Evolutionary conservation across 1,140 invertebrate genomes (phyloP).

Genomic region (Megalopta genalis): DNA sequence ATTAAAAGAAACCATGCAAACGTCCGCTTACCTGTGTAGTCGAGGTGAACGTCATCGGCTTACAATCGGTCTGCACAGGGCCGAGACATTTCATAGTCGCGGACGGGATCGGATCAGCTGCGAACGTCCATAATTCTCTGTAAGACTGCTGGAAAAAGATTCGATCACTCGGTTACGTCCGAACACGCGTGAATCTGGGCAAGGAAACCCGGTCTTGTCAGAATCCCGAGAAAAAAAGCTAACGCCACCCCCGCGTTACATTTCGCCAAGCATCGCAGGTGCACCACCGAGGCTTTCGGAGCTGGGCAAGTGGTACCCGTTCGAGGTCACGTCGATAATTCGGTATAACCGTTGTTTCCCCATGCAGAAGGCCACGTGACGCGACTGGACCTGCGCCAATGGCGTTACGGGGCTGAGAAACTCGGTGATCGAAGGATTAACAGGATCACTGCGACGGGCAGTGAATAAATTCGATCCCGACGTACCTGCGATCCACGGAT

Average conservation of each 20-base stretch:
- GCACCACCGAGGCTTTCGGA: neutral
- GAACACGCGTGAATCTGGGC: neutral
- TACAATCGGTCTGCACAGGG: constrained; percentile 4
- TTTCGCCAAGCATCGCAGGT: constrained; percentile 1
- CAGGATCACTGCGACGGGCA: neutral
- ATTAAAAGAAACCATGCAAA: constrained; percentile 18
- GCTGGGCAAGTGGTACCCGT: neutral
- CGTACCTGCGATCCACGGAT: constrained; percentile 44
- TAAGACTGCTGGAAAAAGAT: constrained; percentile 45
- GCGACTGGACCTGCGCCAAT: constrained; percentile 39
- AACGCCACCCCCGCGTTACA: neutral
- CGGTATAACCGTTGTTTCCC: constrained; percentile 23
- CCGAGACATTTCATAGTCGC: constrained; percentile 35
- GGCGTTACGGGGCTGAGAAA: constrained; percentile 9
- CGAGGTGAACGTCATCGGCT: constrained; percentile 23
- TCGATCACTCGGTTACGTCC: neutral
- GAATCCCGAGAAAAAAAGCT: neutral
- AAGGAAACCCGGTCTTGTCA: neutral
- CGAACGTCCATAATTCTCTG: constrained; percentile 51
- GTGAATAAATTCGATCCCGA: neutral
- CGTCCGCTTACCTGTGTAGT: constrained; percentile 38
- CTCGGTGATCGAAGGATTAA: constrained; percentile 12
- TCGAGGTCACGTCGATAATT: constrained; percentile 48
- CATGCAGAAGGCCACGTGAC: constrained; percentile 34
- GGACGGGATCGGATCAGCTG: constrained; percentile 31